Evolutionary conservation across 1,140 invertebrate genomes (phyloP), one percentile per base, ranked within the genome.

Genomic region (Drosophila athabasca): DNA sequence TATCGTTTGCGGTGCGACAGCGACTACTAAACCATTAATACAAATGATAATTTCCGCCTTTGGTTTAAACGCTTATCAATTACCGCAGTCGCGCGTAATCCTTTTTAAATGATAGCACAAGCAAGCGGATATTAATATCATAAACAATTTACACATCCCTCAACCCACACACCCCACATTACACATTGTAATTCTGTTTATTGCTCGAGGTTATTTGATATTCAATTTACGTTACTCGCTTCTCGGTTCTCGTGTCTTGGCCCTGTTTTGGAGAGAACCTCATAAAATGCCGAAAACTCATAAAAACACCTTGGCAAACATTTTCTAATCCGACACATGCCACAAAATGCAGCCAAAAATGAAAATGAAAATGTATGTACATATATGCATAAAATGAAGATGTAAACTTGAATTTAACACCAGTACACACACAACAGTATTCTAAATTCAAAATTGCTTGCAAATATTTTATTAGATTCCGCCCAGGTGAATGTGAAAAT

Each of bases 51-150:
- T 83, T 82, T 82, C 79, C 79, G 81, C 74, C 49, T 55, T 15
- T 67, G 44, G 44, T 53, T 62, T 52, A 79, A 50, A 61, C 62
- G 44, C 29, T 82, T 82, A 66, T 78, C 69, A 83, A 79, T 74
- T 69, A 60, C 43, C 35, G 57, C 58, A 51, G 55, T 69, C 13
- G 19, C 8, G 43, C 67, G 46, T 81, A 82, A 82, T 82, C 79
- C 79, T 58, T 69, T 82, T 65, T 70, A 74, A 78, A 83, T 70
- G 68, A 70, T 70, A 69, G 57, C 79, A 61, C 75, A 78, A 67
- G 67, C 75, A 75, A 82, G 48, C 79, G 79, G 79, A 82, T 82
- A 82, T 83, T 82, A 82, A 83, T 83, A 68, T 82, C 64, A 82
- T 74, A 62, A 79, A 79, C 79, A 83, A 82, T 82, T 82, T 65